phyloP scores from a whole-genome alignment of 2,888 invertebrate genomes.

The Physocephala rufipes region DNA sequence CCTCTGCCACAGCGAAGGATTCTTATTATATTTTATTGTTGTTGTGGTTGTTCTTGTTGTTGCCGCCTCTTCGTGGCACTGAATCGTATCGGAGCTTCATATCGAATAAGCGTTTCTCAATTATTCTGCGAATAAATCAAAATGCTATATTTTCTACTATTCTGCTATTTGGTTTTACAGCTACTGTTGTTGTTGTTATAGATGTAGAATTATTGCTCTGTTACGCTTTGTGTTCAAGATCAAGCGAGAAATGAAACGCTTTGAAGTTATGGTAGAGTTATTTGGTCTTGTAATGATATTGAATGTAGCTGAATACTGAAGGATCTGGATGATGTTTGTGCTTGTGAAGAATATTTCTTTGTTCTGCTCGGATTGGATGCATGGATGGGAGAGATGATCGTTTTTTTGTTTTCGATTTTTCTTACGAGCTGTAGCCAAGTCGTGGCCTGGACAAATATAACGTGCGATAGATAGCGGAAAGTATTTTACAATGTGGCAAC shows the following conservation, averaged over 20 bases:
- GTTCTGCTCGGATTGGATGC: background rate
- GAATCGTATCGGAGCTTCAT: slow-evolving; percentile 21
- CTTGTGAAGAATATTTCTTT: background rate
- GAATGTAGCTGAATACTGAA: background rate
- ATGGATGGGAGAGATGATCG: too few species aligned
- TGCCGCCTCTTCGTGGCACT: background rate
- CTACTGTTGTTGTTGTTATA: slow-evolving; percentile 4
- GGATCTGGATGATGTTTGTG: background rate
- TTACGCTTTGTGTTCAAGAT: slow-evolving; percentile 44
- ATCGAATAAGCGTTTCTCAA: slow-evolving; percentile 40
- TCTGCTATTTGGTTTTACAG: slow-evolving; percentile 8
- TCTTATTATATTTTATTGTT: too few species aligned
- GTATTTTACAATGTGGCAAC: slow-evolving; percentile 26
- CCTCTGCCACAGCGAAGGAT: background rate
- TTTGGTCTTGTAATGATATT: background rate
- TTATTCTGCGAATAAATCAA: slow-evolving; percentile 47
- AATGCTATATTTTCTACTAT: slow-evolving; percentile 35
- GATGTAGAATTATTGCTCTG: slow-evolving; percentile 34
- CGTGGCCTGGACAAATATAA: background rate
- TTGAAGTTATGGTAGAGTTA: slow-evolving; percentile 44
- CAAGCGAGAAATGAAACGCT: slow-evolving; percentile 41
- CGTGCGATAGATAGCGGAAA: slow-evolving; percentile 19
- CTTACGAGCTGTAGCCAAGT: too few species aligned
- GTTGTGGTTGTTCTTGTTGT: too few species aligned
- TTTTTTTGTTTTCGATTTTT: too few species aligned